phyloP scores from a whole-genome alignment of 2,797 vertebrate species.

The Bradypodion pumilum region DNA sequence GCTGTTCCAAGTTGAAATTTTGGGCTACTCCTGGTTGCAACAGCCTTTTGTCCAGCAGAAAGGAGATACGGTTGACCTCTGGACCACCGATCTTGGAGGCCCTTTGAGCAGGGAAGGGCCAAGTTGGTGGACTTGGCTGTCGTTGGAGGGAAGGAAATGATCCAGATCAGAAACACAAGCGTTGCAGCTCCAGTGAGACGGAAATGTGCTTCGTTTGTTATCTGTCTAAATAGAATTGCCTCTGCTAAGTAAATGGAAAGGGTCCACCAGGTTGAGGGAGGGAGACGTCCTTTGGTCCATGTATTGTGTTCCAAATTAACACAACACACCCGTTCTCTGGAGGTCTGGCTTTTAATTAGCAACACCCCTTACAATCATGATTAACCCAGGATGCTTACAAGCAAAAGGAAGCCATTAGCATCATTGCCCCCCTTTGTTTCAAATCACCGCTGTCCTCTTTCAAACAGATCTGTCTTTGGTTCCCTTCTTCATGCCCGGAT shows the following conservation, averaged over 20 bases:
- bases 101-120: background rate
- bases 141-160: background rate
- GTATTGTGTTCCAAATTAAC: background rate
- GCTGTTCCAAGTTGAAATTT: too few species aligned
- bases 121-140: background rate
- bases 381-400: background rate
- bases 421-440: background rate
- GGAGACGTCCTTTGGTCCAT: background rate
- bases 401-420: background rate
- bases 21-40: background rate
- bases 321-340: background rate
- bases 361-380: background rate
- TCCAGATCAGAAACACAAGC: background rate
- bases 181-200: background rate
- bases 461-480: background rate
- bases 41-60: too few species aligned
- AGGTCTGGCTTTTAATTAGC: too few species aligned
- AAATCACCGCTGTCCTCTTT: background rate
- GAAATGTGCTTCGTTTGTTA: constrained; percentile 10
- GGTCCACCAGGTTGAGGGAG: background rate
- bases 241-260: too few species aligned
- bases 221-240: background rate
- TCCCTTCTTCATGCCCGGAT: background rate
- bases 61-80: background rate
- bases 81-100: background rate